Evolutionary conservation across 2,888 invertebrate species (phyloP).

Genomic region (Sphaerophoria taeniata): DNA sequence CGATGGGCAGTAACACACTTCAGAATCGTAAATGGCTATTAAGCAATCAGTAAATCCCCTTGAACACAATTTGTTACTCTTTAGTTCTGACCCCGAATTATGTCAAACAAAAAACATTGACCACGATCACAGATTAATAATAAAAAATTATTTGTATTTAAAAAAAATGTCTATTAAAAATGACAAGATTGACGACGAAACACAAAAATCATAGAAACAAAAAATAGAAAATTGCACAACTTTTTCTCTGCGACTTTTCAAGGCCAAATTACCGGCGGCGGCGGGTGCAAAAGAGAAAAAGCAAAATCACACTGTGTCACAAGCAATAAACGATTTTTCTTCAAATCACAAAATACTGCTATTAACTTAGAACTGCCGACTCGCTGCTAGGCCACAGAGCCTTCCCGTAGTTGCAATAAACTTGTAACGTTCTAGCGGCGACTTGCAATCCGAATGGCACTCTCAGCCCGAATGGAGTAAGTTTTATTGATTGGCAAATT

Average conservation of each 20-base stretch:
- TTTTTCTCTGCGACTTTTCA: conserved; percentile 28
- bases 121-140: conserved; percentile 15
- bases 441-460: conserved; percentile 61
- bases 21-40: not conserved
- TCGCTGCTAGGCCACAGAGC: conserved; percentile 28
- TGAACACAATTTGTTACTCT: not conserved
- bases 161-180: not conserved
- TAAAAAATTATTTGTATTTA: conserved; percentile 1
- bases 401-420: not conserved
- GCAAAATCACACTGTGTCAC: conserved; percentile 19
- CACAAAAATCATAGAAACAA: conserved; percentile 26
- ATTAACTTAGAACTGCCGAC: conserved; percentile 34
- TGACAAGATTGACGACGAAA: conserved; percentile 13
- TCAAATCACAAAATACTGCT: conserved; percentile 8
- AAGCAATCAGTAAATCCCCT: not conserved
- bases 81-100: conserved; percentile 5
- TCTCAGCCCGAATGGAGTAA: conserved; percentile 42
- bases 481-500: conserved; percentile 66
- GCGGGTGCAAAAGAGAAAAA: not conserved
- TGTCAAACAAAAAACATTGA: not conserved
- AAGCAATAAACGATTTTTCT: conserved; percentile 11
- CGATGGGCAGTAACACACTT: conserved; percentile 1
- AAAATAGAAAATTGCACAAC: conserved; percentile 30
- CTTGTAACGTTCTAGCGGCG: conserved; percentile 54
- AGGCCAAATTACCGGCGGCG: conserved; percentile 55